Evolutionary conservation across 2,888 invertebrate species (phyloP).

Genomic region (Campopleginae sp.): DNA sequence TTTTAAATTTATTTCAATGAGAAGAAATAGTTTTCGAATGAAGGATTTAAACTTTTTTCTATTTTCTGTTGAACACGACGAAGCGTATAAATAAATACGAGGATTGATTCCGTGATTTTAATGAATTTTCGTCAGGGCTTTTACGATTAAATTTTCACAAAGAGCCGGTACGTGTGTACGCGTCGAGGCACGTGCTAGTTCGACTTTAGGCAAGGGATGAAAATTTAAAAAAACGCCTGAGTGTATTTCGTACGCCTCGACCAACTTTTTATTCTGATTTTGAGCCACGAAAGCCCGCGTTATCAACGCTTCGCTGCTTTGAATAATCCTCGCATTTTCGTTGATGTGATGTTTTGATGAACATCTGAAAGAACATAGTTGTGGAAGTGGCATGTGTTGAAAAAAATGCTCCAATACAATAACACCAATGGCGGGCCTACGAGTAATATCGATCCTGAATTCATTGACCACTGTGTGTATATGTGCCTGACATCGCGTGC

Average conservation of each 20-base stretch:
- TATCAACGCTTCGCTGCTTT: neutral
- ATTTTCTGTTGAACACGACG: neutral
- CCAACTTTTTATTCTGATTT: neutral
- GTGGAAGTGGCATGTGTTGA: neutral
- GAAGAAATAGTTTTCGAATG: slow-evolving; percentile 24
- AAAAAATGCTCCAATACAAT: slow-evolving; percentile 17
- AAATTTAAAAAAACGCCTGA: neutral
- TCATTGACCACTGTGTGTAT: slow-evolving; percentile 48
- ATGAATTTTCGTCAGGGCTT: neutral
- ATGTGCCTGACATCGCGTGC: slow-evolving; percentile 61
- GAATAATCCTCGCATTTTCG: neutral
- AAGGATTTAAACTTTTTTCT: neutral
- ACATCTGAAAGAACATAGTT: slow-evolving; percentile 15
- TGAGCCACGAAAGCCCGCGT: neutral
- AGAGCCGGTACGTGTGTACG: neutral
- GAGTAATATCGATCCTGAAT: slow-evolving; percentile 63
- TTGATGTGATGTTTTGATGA: neutral
- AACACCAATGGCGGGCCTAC: slow-evolving; percentile 21
- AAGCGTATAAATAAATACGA: neutral
- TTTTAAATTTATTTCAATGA: slow-evolving; percentile 39
- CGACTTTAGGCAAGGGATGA: neutral
- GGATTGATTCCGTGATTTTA: neutral
- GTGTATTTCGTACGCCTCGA: neutral
- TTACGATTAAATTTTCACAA: neutral
- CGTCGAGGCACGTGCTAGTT: too few relatives aligned